Base-by-base conservation (phyloP, 30 jellyfish, hydroid and myxozoan genomes). In the Chironex yamaguchii region DNA sequence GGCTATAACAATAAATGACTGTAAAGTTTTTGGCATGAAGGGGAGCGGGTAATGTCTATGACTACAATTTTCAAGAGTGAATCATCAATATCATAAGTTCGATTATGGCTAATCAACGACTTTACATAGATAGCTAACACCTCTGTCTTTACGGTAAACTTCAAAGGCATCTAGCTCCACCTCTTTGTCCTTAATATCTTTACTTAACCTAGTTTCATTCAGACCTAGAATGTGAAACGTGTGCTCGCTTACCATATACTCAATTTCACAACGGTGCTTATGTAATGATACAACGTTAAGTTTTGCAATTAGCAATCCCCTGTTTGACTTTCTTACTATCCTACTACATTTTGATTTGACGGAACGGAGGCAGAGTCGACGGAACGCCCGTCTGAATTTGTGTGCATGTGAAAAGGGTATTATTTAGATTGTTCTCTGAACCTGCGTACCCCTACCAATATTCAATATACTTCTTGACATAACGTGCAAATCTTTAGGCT, bases 401-500 rank as follows among this genome's bases (percentile, higher is more conserved):
- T n/a, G n/a, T n/a, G n/a, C n/a, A n/a, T n/a, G n/a, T n/a, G n/a
- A n/a, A n/a, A n/a, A n/a, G n/a, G n/a, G n/a, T 24, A 72, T 72
- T 24, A 0, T 21, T 0, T 49, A 51, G 50, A 72, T 72, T 26
- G 12, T 72, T 72, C 42, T 71, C 78, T 36, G 28, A 36, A n/a
- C 79, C 86, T 66, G 33, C 67, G n/a, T 32, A 53, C 27, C 79
- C 86, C 86, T 72, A 72, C 51, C 86, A 72, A 72, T 72, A 72
- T 48, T 72, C 50, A 13, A 72, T 48, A 33, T 72, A 72, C 0
- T 0, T 72, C 42, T 72, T 72, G 50, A 3, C 42, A 72, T 72
- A 36, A 0, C 72, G 50, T 34, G 86, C 86, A 36, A 72, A 53
- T 4, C 23, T 72, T 72, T 29, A 36, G 27, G 50, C 79, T 1